These are phyloP conservation scores for Nothura maculosa DNA, from an alignment of 2,797 vertebrate species.

Conservation along the genomic window DNA sequence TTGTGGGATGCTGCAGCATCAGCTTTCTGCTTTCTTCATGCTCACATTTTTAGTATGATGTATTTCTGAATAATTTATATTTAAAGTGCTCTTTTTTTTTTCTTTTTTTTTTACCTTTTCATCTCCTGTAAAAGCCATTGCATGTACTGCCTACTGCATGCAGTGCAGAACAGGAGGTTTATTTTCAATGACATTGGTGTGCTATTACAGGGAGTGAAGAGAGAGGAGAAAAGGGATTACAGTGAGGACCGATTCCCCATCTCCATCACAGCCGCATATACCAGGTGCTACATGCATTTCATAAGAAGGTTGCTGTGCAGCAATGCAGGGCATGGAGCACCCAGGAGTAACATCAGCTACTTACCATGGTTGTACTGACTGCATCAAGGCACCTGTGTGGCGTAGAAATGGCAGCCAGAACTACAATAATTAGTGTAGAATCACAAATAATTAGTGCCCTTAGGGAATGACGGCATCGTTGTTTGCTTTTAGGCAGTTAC, in stretches of 20 bases:
- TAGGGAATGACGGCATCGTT: background rate
- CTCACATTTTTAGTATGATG: constrained; percentile 26
- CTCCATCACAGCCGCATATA: background rate
- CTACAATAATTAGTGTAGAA: background rate
- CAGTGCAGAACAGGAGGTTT: background rate
- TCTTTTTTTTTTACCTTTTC: background rate
- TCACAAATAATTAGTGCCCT: background rate
- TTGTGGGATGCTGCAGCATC: background rate
- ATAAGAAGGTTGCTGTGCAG: background rate
- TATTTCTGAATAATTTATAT: constrained; percentile 59
- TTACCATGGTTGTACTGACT: background rate
- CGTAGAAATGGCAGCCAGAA: background rate
- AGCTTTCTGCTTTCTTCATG: background rate
- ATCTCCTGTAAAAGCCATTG: background rate
- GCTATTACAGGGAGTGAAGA: background rate
- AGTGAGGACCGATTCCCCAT: background rate
- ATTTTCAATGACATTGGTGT: background rate
- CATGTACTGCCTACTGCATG: background rate
- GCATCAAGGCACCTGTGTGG: background rate
- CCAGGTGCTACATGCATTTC: background rate
- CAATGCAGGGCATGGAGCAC: background rate
- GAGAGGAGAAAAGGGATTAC: background rate
- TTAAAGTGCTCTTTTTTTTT: constrained; percentile 1
- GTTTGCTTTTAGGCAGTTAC: background rate
- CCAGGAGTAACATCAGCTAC: background rate